Evolutionary conservation across 2,888 invertebrate genomes (phyloP), one percentile per base, ranked within the genome.

Genomic region (Agonopterix arenella): DNA sequence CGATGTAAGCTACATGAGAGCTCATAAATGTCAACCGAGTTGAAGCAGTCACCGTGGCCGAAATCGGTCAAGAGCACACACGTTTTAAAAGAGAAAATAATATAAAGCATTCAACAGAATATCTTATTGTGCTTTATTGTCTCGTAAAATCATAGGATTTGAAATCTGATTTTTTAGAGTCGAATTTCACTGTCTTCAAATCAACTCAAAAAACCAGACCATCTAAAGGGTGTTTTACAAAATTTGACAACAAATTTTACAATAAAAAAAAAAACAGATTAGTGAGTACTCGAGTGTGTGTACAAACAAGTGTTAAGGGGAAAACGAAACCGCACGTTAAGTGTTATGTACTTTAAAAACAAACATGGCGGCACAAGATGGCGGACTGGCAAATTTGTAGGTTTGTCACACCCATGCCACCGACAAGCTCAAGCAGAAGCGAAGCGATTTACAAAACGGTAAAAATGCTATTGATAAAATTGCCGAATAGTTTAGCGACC

Each of bases 291-390:
- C 79, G 79, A 63, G 61, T 65, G 73, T 68, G 60, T 73, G 84
- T 84, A 88, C 85, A 89, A 82, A 84, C 84, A 86, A 85, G 88
- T 84, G 85, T 88, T 89, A 89, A 84, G 78, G 80, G 28, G 80
- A 80, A 78, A 77, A 61, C 47, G 38, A 73, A 82, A 77, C 70
- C 74, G 78, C 70, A 71, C 71, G 71, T 83, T 84, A 85, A 72
- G 73, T 69, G 66, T 62, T 58, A 64, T 70, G 73, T n/a, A n/a
- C 40, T n/a, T 40, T 40, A 3, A 40, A 9, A 40, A 40, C n/a
- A n/a, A 40, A 40, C 40, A 40, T n/a, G 40, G 40, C 40, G n/a
- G n/a, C 9, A 40, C 10, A 40, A 9, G 10, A n/a, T 40, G 28
- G 28, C 28, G 28, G n/a, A 40, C 40, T 40, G 10, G n/a, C 4